Conservation (phyloP, 2,888 invertebrate genomes). For the Mimachlamys varia region DNA sequence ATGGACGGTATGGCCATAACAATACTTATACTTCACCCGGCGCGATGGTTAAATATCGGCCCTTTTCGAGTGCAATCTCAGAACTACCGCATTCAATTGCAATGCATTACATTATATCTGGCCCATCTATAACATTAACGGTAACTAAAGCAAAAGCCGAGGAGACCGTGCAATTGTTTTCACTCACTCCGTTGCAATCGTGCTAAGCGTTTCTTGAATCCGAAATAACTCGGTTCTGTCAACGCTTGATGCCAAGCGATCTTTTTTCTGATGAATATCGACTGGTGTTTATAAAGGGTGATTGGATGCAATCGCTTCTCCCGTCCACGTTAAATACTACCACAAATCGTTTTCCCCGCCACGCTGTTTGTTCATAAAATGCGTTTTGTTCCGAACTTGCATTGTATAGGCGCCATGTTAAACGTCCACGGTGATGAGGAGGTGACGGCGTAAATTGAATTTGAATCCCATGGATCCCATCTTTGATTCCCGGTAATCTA, state of each 20-base stretch:
- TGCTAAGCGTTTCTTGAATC: slow-evolving; percentile 28
- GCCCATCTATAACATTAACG: slow-evolving; percentile 28
- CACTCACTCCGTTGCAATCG: slow-evolving; percentile 15
- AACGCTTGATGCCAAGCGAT: slow-evolving; percentile 31
- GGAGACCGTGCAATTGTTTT: slow-evolving; percentile 18
- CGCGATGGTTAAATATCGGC: slow-evolving; percentile 15
- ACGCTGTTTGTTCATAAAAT: slow-evolving; percentile 36
- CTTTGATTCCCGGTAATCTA: slow-evolving; percentile 23
- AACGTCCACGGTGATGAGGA: background rate
- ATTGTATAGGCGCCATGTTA: slow-evolving; percentile 19
- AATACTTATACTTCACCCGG: slow-evolving; percentile 25
- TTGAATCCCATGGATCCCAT: background rate
- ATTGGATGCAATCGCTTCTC: background rate
- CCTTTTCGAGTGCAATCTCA: background rate
- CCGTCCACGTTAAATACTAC: background rate
- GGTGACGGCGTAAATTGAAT: slow-evolving; percentile 11
- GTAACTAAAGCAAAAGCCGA: background rate
- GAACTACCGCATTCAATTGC: slow-evolving; percentile 21
- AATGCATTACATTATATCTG: slow-evolving; percentile 12
- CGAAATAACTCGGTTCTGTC: slow-evolving; percentile 33
- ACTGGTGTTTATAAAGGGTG: slow-evolving; percentile 5
- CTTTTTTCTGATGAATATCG: slow-evolving; percentile 32
- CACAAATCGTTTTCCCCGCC: slow-evolving; percentile 26
- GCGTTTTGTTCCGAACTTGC: slow-evolving; percentile 12
- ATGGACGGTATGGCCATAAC: slow-evolving; percentile 9